phyloP scores from a whole-genome alignment of 2,888 invertebrate genomes.

The Artemia sinica region DNA sequence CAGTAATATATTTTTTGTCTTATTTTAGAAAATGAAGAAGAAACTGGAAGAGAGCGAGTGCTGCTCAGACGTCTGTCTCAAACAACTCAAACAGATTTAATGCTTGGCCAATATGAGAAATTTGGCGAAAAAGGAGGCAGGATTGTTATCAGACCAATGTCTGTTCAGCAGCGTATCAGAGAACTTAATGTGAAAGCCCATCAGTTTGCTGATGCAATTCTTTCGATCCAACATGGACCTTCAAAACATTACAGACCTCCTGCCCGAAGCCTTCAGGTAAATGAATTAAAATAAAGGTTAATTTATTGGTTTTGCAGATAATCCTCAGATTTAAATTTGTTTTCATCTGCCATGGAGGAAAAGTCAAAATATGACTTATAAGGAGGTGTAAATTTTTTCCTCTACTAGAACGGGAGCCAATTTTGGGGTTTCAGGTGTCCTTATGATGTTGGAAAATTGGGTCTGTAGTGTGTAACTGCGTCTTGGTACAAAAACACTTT shows the following conservation, averaged over 20 bases:
- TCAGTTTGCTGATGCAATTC: constrained; percentile 35
- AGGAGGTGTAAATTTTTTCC: too few relatives aligned
- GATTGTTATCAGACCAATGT: constrained; percentile 32
- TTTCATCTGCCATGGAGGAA: too few relatives aligned
- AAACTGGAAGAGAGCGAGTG: constrained; percentile 29
- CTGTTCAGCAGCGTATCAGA: constrained; percentile 35
- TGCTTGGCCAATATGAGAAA: constrained; percentile 33
- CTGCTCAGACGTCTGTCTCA: constrained; percentile 34
- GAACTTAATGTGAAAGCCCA: constrained; percentile 35
- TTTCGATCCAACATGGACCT: constrained; percentile 31
- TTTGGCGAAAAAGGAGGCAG: constrained; percentile 29
- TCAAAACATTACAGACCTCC: constrained; percentile 28
- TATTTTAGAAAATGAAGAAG: constrained; percentile 27
- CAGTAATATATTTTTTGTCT: constrained; percentile 10
- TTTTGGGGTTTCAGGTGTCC: too few relatives aligned
- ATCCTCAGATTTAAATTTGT: too few relatives aligned
- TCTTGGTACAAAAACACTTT: too few relatives aligned
- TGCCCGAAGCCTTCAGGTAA: constrained; percentile 31
- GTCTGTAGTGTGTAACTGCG: too few relatives aligned
- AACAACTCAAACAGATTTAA: constrained; percentile 35
- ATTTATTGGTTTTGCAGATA: background rate
- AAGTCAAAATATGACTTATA: too few relatives aligned
- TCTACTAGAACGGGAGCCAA: too few relatives aligned
- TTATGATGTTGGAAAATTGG: too few relatives aligned
- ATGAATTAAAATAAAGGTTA: constrained; percentile 22